Percentiles rank a stretch among this genome's conserved stretches.
Conservation (phyloP, 2,797 vertebrate species). For the Melanogrammus aeglefinus region DNA sequence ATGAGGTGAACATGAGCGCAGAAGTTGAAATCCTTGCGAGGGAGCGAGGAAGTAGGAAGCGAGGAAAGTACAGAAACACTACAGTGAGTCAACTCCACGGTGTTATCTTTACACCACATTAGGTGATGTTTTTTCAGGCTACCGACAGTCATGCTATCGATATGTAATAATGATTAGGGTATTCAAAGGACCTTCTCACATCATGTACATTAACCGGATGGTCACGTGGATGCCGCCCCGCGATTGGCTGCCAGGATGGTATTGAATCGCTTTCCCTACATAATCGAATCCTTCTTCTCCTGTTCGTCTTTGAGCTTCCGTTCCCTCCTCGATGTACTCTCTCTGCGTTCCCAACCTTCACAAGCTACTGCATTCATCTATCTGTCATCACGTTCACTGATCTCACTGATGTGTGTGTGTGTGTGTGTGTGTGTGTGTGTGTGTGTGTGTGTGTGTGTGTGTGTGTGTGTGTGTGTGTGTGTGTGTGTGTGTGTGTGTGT, state of each 20-base stretch:
- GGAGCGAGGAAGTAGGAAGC: neutral
- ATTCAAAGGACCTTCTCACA: neutral
- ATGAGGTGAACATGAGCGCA: neutral
- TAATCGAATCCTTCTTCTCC: constrained; percentile 58
- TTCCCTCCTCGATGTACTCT: constrained; percentile 47
- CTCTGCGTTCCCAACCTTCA: neutral
- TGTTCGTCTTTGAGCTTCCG: constrained; percentile 51
- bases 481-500: neutral
- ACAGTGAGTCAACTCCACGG: neutral
- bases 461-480: neutral
- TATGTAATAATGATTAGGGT: neutral
- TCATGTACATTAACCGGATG: constrained; percentile 44
- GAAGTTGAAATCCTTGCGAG: neutral
- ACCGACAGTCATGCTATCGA: neutral
- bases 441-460: neutral
- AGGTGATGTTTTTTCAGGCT: neutral
- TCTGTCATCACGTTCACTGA: too few relatives aligned
- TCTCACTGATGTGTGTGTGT: neutral
- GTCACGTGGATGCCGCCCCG: neutral
- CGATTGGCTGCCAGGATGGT: neutral
- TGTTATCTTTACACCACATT: neutral
- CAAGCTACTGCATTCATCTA: neutral
- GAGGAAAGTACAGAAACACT: neutral
- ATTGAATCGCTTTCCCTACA: constrained; percentile 47
- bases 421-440: neutral